Conservation (phyloP, 2,113 vertebrate genomes). For the Monarcha castaneiventris region DNA sequence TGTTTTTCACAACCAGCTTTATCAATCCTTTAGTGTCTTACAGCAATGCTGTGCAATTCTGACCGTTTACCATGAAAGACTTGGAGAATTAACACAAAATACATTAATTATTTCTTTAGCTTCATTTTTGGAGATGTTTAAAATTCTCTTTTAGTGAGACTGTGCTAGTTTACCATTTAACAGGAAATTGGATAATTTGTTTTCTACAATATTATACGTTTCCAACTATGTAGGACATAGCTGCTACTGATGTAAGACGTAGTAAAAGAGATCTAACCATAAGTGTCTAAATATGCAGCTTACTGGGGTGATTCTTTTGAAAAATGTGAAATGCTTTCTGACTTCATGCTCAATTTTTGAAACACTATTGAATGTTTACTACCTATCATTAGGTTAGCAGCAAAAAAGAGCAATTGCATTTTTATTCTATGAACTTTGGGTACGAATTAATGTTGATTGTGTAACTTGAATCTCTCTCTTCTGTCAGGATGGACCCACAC, state of each 20-base stretch:
- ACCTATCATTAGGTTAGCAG: background rate
- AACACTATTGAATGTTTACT: background rate
- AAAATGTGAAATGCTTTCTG: background rate
- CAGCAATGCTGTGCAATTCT: background rate
- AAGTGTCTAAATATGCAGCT: background rate
- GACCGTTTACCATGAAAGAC: background rate
- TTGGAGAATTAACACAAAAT: background rate
- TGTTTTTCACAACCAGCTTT: background rate
- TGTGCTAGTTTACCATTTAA: background rate
- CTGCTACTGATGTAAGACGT: fast-evolving
- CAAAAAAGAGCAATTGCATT: background rate
- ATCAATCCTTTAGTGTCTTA: background rate
- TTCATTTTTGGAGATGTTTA: background rate
- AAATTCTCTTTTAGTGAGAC: background rate
- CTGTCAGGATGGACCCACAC: conserved; percentile 91
- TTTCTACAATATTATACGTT: background rate
- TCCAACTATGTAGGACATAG: background rate
- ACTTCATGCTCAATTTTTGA: background rate
- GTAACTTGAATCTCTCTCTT: background rate
- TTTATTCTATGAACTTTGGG: background rate
- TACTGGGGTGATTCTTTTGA: background rate
- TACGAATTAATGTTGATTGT: fast-evolving
- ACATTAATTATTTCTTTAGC: background rate
- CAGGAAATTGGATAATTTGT: background rate
- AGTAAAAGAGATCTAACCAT: background rate